Evolutionary conservation across 2,888 invertebrate species (phyloP).

Genomic region (Priocnemis perturbator): DNA sequence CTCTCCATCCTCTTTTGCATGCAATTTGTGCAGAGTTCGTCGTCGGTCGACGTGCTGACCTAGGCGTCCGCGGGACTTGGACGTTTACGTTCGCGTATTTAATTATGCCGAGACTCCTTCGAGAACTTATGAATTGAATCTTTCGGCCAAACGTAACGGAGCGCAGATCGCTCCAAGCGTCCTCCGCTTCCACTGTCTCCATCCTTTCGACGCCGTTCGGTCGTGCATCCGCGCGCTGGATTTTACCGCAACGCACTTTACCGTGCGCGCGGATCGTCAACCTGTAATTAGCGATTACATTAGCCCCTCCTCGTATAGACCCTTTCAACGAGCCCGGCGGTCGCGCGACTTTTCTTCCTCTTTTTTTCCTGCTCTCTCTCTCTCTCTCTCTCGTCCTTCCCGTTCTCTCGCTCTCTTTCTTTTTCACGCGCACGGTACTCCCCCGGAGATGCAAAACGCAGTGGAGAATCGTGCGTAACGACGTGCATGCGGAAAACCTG

Average conservation of each 20-base stretch:
- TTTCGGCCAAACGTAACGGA: too few species aligned
- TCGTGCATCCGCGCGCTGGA: neutral
- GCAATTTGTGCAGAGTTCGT: too few species aligned
- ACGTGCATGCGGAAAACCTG: constrained; percentile 59
- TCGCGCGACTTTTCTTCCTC: constrained; percentile 7
- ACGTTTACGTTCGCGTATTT: too few species aligned
- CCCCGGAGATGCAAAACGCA: too few species aligned
- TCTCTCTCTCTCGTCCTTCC: neutral
- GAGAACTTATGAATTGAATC: too few species aligned
- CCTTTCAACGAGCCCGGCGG: constrained; percentile 12
- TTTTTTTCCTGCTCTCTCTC: constrained; percentile 1
- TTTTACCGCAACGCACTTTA: constrained; percentile 3
- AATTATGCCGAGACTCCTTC: too few species aligned
- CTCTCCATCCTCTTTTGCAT: too few species aligned
- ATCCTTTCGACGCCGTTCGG: constrained; percentile 4
- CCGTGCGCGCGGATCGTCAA: constrained; percentile 40
- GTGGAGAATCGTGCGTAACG: constrained; percentile 38
- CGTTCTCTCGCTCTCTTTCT: constrained; percentile 2
- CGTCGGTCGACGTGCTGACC: too few species aligned
- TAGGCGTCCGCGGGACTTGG: too few species aligned
- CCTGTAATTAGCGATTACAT: constrained; percentile 58
- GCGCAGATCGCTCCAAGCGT: too few species aligned
- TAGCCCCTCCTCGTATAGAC: constrained; percentile 17
- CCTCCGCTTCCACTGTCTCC: neutral
- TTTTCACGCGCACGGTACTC: too few species aligned